A percentile compares a stretch with the other conserved stretches of the same genome.
Evolutionary conservation across 2,113 vertebrate species (phyloP).

Genomic region (Isurus oxyrinchus): DNA sequence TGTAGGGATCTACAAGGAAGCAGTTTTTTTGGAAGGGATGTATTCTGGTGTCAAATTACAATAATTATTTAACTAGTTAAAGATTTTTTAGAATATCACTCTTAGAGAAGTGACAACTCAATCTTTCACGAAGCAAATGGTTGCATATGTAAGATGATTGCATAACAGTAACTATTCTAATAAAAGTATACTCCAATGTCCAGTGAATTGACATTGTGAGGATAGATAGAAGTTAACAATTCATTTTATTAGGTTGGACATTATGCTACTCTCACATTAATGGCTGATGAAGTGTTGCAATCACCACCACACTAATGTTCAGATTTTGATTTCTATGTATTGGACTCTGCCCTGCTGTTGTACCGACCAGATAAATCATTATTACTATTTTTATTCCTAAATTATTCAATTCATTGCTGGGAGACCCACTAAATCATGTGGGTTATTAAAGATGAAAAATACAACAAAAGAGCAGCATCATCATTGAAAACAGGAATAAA

Average conservation of each 20-base stretch:
- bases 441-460: neutral
- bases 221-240: neutral
- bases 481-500: neutral
- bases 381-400: neutral
- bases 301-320: neutral
- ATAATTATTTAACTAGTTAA: neutral
- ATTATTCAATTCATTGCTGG: neutral
- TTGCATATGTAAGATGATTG: neutral
- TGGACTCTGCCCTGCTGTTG: neutral
- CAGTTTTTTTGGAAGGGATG: neutral
- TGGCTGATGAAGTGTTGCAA: neutral
- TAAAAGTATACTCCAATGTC: neutral
- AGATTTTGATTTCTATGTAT: neutral
- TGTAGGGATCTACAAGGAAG: neutral
- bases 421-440: neutral
- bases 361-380: neutral
- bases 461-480: neutral
- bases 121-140: neutral
- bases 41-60: neutral
- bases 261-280: neutral
- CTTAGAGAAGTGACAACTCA: neutral
- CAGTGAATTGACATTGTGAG: neutral
- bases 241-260: slow-evolving; percentile 8
- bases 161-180: neutral
- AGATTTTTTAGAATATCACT: neutral